Evolutionary conservation across 2,888 invertebrate genomes (phyloP).

Genomic region (Brenthis hecate): DNA sequence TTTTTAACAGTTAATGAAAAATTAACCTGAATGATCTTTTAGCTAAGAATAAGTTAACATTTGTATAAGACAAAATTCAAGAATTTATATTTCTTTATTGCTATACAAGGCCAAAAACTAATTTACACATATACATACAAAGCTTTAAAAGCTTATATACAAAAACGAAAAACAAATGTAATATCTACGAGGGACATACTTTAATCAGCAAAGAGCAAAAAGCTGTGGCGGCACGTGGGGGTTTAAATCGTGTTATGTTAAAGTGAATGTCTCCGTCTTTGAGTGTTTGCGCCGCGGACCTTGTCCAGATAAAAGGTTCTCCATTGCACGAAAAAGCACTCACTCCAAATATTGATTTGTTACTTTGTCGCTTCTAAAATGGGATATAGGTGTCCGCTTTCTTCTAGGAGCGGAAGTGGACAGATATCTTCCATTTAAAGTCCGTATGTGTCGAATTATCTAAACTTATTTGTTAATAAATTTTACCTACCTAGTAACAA

Average conservation of each 20-base stretch:
- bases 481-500: too few relatives aligned
- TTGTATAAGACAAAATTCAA: too few relatives aligned
- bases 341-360: constrained; percentile 82
- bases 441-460: constrained; percentile 1
- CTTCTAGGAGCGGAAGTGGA: constrained; percentile 45
- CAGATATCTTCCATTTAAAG: constrained; percentile 20
- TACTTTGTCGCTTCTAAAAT: constrained; percentile 77
- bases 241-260: constrained; percentile 65
- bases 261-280: constrained; percentile 76
- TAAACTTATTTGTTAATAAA: constrained; percentile 10
- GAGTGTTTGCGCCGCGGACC: constrained; percentile 78
- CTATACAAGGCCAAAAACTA: not conserved
- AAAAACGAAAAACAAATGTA: constrained; percentile 22
- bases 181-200: constrained; percentile 29
- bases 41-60: too few relatives aligned
- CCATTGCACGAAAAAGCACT: constrained; percentile 82
- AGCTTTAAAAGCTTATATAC: not conserved
- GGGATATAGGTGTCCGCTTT: constrained; percentile 61
- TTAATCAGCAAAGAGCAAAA: constrained; percentile 42
- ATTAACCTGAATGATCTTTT: too few relatives aligned
- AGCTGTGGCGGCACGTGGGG: constrained; percentile 42
- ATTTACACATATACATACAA: not conserved
- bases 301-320: constrained; percentile 83
- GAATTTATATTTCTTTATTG: too few relatives aligned
- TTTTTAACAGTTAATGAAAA: too few relatives aligned